Base-by-base conservation (phyloP, 2,888 invertebrate species). In the Macroteleia sp. region DNA sequence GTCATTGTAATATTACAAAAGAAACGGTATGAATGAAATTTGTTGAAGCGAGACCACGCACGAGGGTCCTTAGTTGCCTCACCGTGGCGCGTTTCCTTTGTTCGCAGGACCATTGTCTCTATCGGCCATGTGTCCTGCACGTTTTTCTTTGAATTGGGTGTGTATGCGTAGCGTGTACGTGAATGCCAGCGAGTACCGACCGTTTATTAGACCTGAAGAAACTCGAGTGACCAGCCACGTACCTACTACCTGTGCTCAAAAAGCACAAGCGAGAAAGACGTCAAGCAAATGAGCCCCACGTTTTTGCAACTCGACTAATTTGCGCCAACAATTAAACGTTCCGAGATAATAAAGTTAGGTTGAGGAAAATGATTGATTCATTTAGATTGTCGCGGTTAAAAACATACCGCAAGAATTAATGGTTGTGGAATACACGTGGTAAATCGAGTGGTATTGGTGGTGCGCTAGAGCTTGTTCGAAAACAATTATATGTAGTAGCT, bases 101-200 rank as follows among this genome's bases (percentile, higher is more conserved):
- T 66, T 50, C 59, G 20, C 62, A 20, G 61, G 25, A 52, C 76
- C 78, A 78, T 80, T 80, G 80, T 78, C 73, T 76, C 78, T 70
- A 76, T 61, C 66, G 76, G 76, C 71, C 81, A 74, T 74, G 73
- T 64, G 74, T 71, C 66, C 69, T 50, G 76, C 52, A 52, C 62
- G 62, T 67, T 62, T 67, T 57, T 61, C 52, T 57, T 62, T 48
- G n/a, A n/a, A n/a, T n/a, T n/a, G n/a, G 32, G 20, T 6, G 44
- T 56, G 62, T 61, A 36, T 56, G 52, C 56, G 71, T 61, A 56
- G 19, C 28, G 10, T 61, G 52, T 61, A 34, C 48, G 28, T 64
- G 73, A 74, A 74, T 73, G 19, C 44, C 28, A 50, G 17, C 54
- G 46, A 44, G 48, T 39, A 39, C 62, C 28, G 39, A 66, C 59